Evolutionary conservation across 2,113 vertebrate species (phyloP), one percentile per base, ranked within the genome.

Genomic region (Melospiza georgiana): DNA sequence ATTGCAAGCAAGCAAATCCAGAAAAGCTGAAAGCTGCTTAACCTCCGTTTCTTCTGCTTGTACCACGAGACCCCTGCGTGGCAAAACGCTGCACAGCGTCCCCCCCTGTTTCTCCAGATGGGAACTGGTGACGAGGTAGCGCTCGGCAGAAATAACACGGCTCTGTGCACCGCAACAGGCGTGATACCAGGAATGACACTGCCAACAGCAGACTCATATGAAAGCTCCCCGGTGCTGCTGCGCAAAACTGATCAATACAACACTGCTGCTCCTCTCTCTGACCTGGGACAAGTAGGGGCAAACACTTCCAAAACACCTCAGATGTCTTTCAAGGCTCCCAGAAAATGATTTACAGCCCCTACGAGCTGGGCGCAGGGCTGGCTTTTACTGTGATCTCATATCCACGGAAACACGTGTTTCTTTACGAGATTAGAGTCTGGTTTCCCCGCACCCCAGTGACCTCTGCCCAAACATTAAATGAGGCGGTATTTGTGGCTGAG

Each of bases 41-140:
- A 65, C 55, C 46, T 66, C 25, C 24, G 12, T 18, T 77, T 62
- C 67, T 77, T 62, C 67, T 80, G 37, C 44, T 84, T 8, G 35
- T 51, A 46, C 43, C 46, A 33, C 19, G 39, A 12, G 12, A 10
- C 31, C 48, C 43, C 31, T 22, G 37, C 12, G 1, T 3, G 39
- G 61, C 46, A 62, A 27, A 71, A 48, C 0, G 41, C 77, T 14
- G 58, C 61, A 51, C 37, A 46, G 1, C 0, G 1, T n/a, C 27
- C 71, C 15, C 4, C 23, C 10, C 7, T 0, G 9, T 11, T 74
- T 27, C 57, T 73, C 54, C 12, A 3, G 21, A 18, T 0, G 15
- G 68, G 22, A 61, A 58, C 15, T 1, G 33, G 54, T 43, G 20
- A 44, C 17, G 5, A 1, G 44, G 27, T 1, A 5, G 19, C 4